phyloP scores from a whole-genome alignment of 2,888 invertebrate genomes.

The Tetranychus truncatus region DNA sequence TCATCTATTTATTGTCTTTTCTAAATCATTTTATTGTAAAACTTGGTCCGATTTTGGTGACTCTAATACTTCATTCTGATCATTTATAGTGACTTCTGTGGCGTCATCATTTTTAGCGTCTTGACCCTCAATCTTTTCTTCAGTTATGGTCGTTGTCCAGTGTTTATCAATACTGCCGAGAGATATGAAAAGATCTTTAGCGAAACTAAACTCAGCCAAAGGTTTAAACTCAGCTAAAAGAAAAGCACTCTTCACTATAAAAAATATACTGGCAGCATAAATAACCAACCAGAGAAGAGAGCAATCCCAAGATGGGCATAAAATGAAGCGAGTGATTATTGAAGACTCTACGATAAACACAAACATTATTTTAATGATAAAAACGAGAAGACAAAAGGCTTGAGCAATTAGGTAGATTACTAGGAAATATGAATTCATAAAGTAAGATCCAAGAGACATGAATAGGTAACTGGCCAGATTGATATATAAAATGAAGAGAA shows the following conservation, averaged over 20 bases:
- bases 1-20: too few species aligned
- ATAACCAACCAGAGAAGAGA: not conserved
- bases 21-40: too few species aligned
- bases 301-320: not conserved
- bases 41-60: too few species aligned
- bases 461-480: not conserved
- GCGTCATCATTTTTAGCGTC: too few species aligned
- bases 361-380: not conserved
- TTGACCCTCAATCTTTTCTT: too few species aligned
- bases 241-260: not conserved
- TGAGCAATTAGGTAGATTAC: not conserved
- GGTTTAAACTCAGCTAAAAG: not conserved
- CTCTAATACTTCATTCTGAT: too few species aligned
- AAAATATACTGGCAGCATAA: not conserved
- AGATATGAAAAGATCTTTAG: too few species aligned
- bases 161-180: too few species aligned
- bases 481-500: not conserved
- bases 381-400: not conserved
- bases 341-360: not conserved
- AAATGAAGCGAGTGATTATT: not conserved
- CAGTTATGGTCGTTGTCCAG: too few species aligned
- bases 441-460: not conserved
- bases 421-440: not conserved
- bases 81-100: too few species aligned
- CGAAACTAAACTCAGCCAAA: too few species aligned